Conservation (phyloP, 30 jellyfish, hydroid and myxozoan species). For the Pseudorhiza aurosa region DNA sequence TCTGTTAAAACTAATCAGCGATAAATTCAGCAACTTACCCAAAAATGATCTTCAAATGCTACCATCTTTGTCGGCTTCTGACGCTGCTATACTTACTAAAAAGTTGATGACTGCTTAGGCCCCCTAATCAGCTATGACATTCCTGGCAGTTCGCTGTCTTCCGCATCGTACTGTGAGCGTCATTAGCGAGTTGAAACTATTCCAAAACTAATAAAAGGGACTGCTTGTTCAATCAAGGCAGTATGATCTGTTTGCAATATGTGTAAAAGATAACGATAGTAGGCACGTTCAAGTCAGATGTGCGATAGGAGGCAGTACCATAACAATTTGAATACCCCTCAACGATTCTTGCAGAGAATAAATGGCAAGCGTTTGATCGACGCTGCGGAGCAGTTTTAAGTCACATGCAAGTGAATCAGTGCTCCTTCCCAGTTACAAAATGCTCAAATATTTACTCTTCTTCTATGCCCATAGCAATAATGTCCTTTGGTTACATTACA, state of each 20-base stretch:
- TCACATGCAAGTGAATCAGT: constrained; percentile 31
- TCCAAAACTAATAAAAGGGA: not conserved
- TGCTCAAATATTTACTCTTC: too few relatives aligned
- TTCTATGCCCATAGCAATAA: too few relatives aligned
- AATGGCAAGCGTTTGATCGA: not conserved
- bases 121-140: constrained; percentile 24
- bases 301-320: too few relatives aligned
- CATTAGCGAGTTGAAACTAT: not conserved
- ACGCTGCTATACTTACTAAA: constrained; percentile 1
- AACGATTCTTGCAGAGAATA: not conserved
- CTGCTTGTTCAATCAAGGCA: not conserved
- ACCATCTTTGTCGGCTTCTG: constrained; percentile 26
- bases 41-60: constrained; percentile 79
- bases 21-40: constrained; percentile 62
- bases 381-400: constrained; percentile 40
- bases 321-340: not conserved
- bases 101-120: constrained; percentile 31
- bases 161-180: constrained; percentile 36
- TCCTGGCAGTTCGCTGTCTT: constrained; percentile 34
- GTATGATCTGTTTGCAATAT: too few relatives aligned
- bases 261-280: too few relatives aligned
- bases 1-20: too few relatives aligned
- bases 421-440: constrained; percentile 22
- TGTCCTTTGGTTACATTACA: too few relatives aligned
- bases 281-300: too few relatives aligned